phyloP scores from a whole-genome alignment of 1,140 invertebrate genomes.

The Drosophila murphyi region DNA sequence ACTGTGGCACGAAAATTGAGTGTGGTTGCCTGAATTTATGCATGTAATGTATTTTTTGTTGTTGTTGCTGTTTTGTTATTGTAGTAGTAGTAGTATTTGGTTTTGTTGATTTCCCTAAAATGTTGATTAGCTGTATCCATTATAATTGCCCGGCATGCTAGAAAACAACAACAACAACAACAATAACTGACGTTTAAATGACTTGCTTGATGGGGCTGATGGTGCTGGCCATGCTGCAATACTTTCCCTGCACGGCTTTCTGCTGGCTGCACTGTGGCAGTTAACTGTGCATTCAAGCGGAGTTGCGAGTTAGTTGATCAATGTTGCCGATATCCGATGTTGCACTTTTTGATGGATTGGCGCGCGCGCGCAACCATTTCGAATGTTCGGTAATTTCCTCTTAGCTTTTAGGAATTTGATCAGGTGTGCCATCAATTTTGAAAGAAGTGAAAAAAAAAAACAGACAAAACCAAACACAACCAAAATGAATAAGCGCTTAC shows the following conservation, averaged over 20 bases:
- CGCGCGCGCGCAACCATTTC: conserved; percentile 26
- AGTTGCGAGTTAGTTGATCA: conserved; percentile 32
- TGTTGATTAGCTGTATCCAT: conserved; percentile 78
- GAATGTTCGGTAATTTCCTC: conserved; percentile 42
- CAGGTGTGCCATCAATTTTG: conserved; percentile 49
- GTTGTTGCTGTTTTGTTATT: conserved; percentile 34
- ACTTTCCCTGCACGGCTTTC: conserved; percentile 61
- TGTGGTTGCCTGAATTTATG: conserved; percentile 53
- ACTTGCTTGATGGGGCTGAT: conserved; percentile 43
- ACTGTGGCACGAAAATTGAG: conserved; percentile 79
- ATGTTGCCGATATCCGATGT: conserved; percentile 27
- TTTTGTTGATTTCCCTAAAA: conserved; percentile 77
- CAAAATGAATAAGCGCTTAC: background rate
- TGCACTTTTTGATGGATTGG: conserved; percentile 39
- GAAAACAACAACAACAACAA: conserved; percentile 48
- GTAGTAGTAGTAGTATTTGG: conserved; percentile 10
- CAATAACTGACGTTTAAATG: conserved; percentile 45
- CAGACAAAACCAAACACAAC: too few relatives aligned
- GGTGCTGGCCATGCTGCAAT: conserved; percentile 38
- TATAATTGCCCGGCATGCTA: conserved; percentile 72
- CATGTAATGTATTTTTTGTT: conserved; percentile 40
- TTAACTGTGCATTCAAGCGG: conserved; percentile 56
- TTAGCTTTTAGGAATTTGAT: conserved; percentile 42
- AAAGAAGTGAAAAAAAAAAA: background rate
- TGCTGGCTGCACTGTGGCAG: conserved; percentile 29